Percentiles rank a stretch among this genome's conserved stretches.
phyloP scores from a whole-genome alignment of 2,888 invertebrate species.

The Sympetrum striolatum region DNA sequence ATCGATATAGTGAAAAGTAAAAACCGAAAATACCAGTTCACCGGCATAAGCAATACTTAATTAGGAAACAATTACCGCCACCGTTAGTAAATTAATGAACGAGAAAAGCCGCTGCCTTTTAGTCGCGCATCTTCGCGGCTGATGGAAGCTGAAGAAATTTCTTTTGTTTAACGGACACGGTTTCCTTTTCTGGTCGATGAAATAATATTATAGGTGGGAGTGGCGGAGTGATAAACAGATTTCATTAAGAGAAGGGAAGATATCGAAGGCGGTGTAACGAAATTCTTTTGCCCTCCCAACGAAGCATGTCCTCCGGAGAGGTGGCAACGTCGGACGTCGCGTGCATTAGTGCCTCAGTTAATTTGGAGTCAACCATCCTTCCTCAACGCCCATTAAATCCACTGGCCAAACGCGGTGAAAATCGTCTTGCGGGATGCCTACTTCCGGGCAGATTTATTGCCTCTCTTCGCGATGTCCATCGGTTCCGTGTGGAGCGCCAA shows the following conservation, averaged over 20 bases:
- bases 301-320: background rate
- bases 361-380: conserved; percentile 1
- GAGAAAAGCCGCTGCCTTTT: no score
- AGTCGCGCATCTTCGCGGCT: no score
- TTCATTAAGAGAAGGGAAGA: background rate
- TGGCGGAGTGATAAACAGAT: background rate
- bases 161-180: no score
- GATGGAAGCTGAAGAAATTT: no score
- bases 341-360: conserved; percentile 40
- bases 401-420: conserved; percentile 1
- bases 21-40: no score
- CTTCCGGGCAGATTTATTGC: background rate
- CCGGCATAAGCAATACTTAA: no score
- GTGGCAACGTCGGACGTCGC: conserved; percentile 12
- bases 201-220: background rate
- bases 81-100: no score
- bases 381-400: conserved; percentile 7
- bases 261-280: background rate
- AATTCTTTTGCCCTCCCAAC: conserved; percentile 7
- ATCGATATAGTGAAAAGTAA: no score
- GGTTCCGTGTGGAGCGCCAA: background rate
- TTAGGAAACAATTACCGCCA: no score
- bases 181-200: background rate
- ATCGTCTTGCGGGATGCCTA: background rate
- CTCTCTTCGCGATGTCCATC: background rate